Evolutionary conservation across 1,140 invertebrate species (phyloP), one percentile per base, ranked within the genome.

Genomic region (Holotrichia oblita): DNA sequence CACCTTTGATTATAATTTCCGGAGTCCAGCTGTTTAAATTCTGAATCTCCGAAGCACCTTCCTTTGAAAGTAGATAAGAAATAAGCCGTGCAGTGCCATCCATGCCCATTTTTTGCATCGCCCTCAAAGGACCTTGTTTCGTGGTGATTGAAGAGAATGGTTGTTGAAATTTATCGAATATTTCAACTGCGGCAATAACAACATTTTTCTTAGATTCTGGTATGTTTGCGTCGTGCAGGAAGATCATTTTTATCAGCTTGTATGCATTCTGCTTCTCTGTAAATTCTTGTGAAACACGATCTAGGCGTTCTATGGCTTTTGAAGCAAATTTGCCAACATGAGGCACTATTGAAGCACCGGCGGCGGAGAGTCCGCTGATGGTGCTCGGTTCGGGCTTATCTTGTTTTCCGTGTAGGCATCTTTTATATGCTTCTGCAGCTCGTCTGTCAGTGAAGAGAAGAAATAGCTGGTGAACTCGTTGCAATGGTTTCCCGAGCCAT

Each of bases 31-130:
- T 34, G 2, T 0, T 74, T 20, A 74, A 7, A 27, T 69, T 9
- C 14, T 22, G 8, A 3, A 17, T n/a, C 40, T 74, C 34, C 0
- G 9, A 3, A 8, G 12, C n/a, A 9, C 6, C 14, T 9, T 22
- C 59, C 12, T 74, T 41, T n/a, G 34, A 40, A 7, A 20, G 27
- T 7, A 72, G 34, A 24, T 72, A 74, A 14, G 73, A 41, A 6
- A 74, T 14, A 17, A 74, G 40, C 7, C 73, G 34, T 4, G 4
- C 40, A 9, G 12, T 12, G 0, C 27, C 73, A 34, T 74, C 73
- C 3, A 41, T 20, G 7, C 40, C 73, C 14, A 74, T n/a, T 74
- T 74, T 74, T 40, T 74, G 73, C 73, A 74, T 74, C 12, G 73
- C 73, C 14, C 73, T 40, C 34, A 44, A 12, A 8, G 0, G 34